A percentile compares a stretch with the other conserved stretches of the same genome.
phyloP scores from a whole-genome alignment of 2,797 vertebrate species.

The Chrysocyon brachyurus region DNA sequence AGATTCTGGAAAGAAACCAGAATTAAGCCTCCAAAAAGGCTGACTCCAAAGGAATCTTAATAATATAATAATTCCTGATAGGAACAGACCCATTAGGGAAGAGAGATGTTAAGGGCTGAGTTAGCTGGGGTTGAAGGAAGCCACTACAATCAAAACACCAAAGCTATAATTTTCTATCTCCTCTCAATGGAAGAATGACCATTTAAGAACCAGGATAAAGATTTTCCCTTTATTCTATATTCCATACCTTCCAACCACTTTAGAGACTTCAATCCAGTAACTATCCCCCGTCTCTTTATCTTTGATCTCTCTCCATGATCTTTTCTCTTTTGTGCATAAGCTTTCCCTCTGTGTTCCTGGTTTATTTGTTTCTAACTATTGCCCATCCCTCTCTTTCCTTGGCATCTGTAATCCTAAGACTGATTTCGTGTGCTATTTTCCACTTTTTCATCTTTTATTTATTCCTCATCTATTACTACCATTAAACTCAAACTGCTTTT shows the following conservation, averaged over 20 bases:
- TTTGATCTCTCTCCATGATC: not conserved
- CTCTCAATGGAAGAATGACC: not conserved
- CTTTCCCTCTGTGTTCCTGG: not conserved
- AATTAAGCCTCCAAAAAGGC: not conserved
- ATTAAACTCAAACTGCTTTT: slow-evolving; percentile 4
- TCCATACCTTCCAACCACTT: not conserved
- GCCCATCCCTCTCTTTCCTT: not conserved
- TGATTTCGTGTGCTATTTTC: not conserved
- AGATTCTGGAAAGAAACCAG: slow-evolving; percentile 9
- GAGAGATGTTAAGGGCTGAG: not conserved
- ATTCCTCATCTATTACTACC: not conserved
- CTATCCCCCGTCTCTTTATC: not conserved
- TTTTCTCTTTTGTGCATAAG: not conserved
- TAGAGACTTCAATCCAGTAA: not conserved
- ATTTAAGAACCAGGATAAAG: not conserved
- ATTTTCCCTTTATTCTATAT: not conserved
- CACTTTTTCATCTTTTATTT: not conserved
- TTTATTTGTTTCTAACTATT: not conserved
- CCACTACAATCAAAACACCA: not conserved
- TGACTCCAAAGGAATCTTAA: not conserved
- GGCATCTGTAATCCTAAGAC: not conserved
- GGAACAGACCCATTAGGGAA: not conserved
- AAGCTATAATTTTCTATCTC: not conserved
- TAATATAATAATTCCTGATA: not conserved
- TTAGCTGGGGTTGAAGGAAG: not conserved